Percentiles rank a stretch among this genome's conserved stretches.
Evolutionary conservation across 2,888 invertebrate genomes (phyloP).

Genomic region (Drosophila sordidapex): DNA sequence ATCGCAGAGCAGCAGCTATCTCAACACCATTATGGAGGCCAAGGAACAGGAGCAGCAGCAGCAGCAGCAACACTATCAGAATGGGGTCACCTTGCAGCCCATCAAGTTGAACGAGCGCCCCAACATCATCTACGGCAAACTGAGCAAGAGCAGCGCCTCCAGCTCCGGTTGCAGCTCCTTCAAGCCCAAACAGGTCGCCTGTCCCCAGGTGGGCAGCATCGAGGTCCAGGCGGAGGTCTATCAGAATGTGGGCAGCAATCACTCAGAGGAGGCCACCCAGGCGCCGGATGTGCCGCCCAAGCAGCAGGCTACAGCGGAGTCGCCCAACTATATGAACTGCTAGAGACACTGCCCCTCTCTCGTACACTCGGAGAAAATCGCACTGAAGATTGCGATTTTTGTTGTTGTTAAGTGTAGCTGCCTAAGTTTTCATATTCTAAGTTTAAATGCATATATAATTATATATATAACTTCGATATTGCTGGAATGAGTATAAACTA

Average conservation of each 20-base stretch:
- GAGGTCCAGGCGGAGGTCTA: constrained; percentile 83
- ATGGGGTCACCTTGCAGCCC: constrained; percentile 82
- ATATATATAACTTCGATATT: constrained; percentile 42
- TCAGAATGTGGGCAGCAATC: constrained; percentile 72
- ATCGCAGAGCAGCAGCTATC: constrained; percentile 81
- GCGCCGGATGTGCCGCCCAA: constrained; percentile 28
- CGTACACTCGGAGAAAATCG: neutral
- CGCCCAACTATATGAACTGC: constrained; percentile 82
- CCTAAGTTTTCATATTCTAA: constrained; percentile 34
- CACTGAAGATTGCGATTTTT: neutral
- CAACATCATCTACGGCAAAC: constrained; percentile 83
- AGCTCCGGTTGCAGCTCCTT: constrained; percentile 82
- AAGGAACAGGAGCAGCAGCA: constrained; percentile 81
- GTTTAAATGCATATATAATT: constrained; percentile 33
- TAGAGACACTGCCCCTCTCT: constrained; percentile 24
- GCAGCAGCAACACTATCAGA: constrained; percentile 72
- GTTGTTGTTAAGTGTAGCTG: constrained; percentile 26
- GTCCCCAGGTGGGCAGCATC: constrained; percentile 76
- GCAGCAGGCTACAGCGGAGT: constrained; percentile 21
- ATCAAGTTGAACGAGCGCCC: constrained; percentile 84
- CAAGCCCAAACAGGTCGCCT: constrained; percentile 81
- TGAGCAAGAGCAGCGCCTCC: constrained; percentile 75
- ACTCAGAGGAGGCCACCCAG: constrained; percentile 37
- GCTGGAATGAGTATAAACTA: constrained; percentile 82
- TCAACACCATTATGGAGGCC: constrained; percentile 84